Evolutionary conservation across 2,888 invertebrate genomes (phyloP).

Genomic region (Epistrophe eligans): DNA sequence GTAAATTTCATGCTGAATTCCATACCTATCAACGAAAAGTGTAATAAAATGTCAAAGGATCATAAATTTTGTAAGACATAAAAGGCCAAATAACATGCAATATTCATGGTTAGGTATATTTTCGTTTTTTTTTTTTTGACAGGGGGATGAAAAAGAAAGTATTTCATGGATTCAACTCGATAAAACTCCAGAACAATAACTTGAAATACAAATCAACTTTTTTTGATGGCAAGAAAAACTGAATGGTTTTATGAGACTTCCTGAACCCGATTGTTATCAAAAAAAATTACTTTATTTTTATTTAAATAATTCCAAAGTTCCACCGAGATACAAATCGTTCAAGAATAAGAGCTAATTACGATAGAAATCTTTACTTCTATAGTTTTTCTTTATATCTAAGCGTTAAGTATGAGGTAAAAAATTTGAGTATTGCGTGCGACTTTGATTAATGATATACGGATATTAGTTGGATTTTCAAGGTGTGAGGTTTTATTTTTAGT

Average conservation of each 20-base stretch:
- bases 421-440: slow-evolving; percentile 18
- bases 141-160: background rate
- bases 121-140: background rate
- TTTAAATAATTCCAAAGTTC: slow-evolving; percentile 19
- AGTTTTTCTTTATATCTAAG: background rate
- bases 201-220: background rate
- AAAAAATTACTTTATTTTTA: background rate
- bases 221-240: background rate
- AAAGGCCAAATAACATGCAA: slow-evolving; percentile 67
- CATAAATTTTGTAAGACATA: slow-evolving; percentile 60
- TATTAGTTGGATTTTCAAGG: background rate
- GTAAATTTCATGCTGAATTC: slow-evolving; percentile 51
- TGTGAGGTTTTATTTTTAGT: background rate
- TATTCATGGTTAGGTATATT: slow-evolving; percentile 25
- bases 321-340: background rate
- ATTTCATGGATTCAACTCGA: slow-evolving; percentile 10
- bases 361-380: slow-evolving; percentile 2
- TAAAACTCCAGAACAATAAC: background rate
- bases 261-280: slow-evolving; percentile 19
- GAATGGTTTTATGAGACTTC: slow-evolving; percentile 24
- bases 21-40: slow-evolving; percentile 54
- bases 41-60: slow-evolving; percentile 66
- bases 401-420: slow-evolving; percentile 4
- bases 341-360: slow-evolving; percentile 19
- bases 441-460: slow-evolving; percentile 22